Evolutionary conservation across 1,140 invertebrate species (phyloP), one percentile per base, ranked within the genome.

Genomic region (Drosophila sechellia): DNA sequence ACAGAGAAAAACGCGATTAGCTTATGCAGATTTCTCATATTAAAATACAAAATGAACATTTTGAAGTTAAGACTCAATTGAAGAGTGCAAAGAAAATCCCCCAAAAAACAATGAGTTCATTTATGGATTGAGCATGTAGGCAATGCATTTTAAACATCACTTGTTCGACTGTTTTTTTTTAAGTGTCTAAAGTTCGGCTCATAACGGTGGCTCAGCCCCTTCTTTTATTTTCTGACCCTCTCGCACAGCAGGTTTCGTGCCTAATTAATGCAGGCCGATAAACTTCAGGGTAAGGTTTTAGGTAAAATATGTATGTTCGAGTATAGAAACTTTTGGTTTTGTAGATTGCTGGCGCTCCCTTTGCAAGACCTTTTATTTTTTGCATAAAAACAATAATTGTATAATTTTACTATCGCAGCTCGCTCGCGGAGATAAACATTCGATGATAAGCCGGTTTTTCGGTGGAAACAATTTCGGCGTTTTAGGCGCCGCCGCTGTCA

Each of bases 321-420:
- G 49, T 39, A 25, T 48, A 43, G 58, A 61, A 56, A 54, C 45
- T 63, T 70, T 79, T 75, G 52, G 43, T 35, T 59, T 71, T 54
- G 43, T 46, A 61, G 63, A 74, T 56, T 58, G 22, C 52, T 52
- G 84, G 61, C 84, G 79, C 83, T 70, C 84, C 83, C 76, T 83
- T 79, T 72, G 52, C 46, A 61, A 69, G 37, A 42, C 34, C 43
- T 6, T 64, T 11, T 89, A 73, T 25, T 72, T 89, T 89, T 77
- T 84, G 80, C 72, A 87, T 89, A 79, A 61, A 87, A 77, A 73
- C 68, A 89, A 83, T 84, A 84, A 87, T 76, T 81, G 81, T 70
- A 79, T 49, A 61, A 79, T 77, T 89, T 75, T 83, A 65, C 53
- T 70, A 50, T 69, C 71, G 31, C 31, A 34, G 69, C 27, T 42